phyloP scores from a whole-genome alignment of 2,888 invertebrate genomes.

The Cordylochernes scorpioides region DNA sequence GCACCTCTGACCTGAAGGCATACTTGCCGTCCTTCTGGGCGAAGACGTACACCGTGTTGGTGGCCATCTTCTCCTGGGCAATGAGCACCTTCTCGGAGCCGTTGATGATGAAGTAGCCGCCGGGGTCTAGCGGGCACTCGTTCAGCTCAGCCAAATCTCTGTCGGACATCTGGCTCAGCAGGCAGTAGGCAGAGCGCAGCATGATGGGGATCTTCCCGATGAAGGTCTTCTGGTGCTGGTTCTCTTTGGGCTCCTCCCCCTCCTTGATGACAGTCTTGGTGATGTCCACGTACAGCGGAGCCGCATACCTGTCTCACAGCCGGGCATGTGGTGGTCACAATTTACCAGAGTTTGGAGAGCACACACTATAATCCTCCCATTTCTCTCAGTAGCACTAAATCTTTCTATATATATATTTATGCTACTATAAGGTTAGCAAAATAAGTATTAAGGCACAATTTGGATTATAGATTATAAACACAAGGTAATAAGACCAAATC shows the following conservation, averaged over 20 bases:
- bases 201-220: conserved; percentile 90
- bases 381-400: too few relatives aligned
- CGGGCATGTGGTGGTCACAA: too few relatives aligned
- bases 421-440: too few relatives aligned
- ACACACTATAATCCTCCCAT: too few relatives aligned
- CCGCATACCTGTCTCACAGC: too few relatives aligned
- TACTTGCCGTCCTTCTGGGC: conserved; percentile 99
- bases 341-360: too few relatives aligned
- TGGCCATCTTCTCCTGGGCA: conserved; percentile 99
- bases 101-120: conserved; percentile 98
- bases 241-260: conserved; percentile 57
- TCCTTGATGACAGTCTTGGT: conserved; percentile 82
- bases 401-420: too few relatives aligned
- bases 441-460: too few relatives aligned
- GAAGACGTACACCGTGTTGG: conserved; percentile 98
- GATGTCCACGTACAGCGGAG: conserved; percentile 94
- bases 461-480: too few relatives aligned
- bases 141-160: conserved; percentile 97
- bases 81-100: conserved; percentile 94
- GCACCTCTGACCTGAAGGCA: conserved; percentile 90
- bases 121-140: conserved; percentile 95
- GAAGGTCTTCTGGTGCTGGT: conserved; percentile 39
- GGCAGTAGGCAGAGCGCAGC: conserved; percentile 88
- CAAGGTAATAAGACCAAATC: too few relatives aligned
- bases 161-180: conserved; percentile 77